Conservation (phyloP, 2,888 invertebrate species). For the Dolomedes plantarius region DNA sequence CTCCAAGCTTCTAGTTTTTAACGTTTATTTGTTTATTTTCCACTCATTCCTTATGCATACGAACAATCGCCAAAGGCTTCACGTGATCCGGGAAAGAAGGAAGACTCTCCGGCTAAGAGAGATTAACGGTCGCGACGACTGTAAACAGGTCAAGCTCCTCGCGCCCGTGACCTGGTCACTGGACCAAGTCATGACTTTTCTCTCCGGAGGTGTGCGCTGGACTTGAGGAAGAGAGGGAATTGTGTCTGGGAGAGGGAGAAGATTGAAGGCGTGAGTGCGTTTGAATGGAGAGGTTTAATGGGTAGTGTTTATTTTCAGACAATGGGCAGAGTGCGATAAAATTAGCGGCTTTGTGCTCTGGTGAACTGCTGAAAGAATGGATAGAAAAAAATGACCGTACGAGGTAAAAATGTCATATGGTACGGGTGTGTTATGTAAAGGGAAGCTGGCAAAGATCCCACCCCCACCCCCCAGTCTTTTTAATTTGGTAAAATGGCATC, state of each 20-base stretch:
- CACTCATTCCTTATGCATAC: neutral
- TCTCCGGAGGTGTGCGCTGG: neutral
- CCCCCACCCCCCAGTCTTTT: no score
- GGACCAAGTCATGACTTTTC: conserved; percentile 29
- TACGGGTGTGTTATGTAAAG: no score
- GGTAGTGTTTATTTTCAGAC: no score
- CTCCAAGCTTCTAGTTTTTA: no score
- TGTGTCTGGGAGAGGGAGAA: neutral
- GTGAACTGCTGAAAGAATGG: no score
- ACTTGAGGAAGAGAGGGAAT: neutral
- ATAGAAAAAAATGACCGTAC: no score
- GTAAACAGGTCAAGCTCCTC: conserved; percentile 49
- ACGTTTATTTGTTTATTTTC: neutral
- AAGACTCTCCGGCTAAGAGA: neutral
- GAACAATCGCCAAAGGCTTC: conserved; percentile 37
- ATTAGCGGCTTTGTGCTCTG: no score
- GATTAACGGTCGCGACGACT: neutral
- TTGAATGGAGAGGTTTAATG: neutral
- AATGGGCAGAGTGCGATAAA: no score
- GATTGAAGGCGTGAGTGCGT: neutral
- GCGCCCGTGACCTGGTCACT: conserved; percentile 65
- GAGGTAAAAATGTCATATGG: no score
- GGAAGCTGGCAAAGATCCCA: no score
- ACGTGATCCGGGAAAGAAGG: conserved; percentile 23
- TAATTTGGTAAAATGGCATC: no score